Percentiles rank a stretch among this genome's conserved stretches.
These are phyloP conservation scores for Antigone vipio DNA, from an alignment of 2,113 vertebrate genomes.

Conservation along the genomic window DNA sequence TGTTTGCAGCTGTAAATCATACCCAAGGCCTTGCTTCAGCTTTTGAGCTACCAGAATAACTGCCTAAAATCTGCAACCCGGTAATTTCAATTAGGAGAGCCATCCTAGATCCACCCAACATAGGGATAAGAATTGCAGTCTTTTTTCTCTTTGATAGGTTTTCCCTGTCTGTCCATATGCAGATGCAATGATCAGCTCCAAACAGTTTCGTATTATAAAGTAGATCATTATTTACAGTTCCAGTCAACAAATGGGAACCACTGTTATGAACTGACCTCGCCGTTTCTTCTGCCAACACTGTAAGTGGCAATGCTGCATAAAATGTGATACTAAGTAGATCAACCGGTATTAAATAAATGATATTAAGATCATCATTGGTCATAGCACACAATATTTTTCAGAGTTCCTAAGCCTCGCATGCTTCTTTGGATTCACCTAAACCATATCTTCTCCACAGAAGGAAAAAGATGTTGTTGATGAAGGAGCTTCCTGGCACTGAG, in stretches of 20 bases:
- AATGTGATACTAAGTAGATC: background rate
- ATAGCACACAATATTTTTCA: background rate
- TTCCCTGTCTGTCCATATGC: background rate
- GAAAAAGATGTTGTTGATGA: background rate
- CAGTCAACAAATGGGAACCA: background rate
- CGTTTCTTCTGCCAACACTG: background rate
- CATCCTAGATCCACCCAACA: background rate
- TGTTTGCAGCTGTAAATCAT: background rate
- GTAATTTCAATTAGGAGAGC: background rate
- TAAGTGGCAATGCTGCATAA: background rate
- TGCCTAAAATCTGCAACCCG: accelerated
- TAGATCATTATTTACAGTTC: background rate
- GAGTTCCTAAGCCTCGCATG: background rate
- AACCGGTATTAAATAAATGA: background rate
- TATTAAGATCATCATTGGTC: background rate
- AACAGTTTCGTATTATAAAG: background rate
- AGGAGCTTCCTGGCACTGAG: background rate
- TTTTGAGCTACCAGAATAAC: background rate
- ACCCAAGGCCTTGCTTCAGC: background rate
- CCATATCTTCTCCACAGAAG: background rate
- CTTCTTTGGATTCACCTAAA: background rate
- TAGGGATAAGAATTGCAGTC: background rate
- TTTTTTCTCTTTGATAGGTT: background rate
- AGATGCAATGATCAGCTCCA: background rate
- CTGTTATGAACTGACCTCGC: background rate